These are phyloP conservation scores for Falco columbarius DNA, from an alignment of 2,797 vertebrate genomes.

Conservation along the genomic window DNA sequence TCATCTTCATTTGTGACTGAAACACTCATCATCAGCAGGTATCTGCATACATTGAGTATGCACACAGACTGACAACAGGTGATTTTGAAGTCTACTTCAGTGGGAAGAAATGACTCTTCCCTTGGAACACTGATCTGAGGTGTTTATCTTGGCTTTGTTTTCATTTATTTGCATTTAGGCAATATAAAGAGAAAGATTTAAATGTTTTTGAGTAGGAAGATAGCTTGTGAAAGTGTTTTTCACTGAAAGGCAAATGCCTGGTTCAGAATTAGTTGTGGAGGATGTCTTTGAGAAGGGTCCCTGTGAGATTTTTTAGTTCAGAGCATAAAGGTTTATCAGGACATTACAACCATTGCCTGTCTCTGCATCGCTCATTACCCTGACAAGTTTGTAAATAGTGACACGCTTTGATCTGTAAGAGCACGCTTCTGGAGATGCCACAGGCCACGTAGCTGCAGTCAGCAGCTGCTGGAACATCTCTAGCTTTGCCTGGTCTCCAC, in stretches of 20 bases:
- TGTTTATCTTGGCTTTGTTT: constrained; percentile 37
- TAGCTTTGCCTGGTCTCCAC: background rate
- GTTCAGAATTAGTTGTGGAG: background rate
- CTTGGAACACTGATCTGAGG: constrained; percentile 86
- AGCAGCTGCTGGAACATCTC: background rate
- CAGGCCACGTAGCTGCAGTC: background rate
- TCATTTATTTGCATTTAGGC: background rate
- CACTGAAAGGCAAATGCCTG: background rate
- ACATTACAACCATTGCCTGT: background rate
- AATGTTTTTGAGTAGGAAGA: background rate
- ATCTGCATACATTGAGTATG: constrained; percentile 90
- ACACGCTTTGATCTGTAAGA: background rate
- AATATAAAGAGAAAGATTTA: background rate
- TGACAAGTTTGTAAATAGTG: background rate
- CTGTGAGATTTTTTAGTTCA: background rate
- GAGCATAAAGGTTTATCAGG: background rate
- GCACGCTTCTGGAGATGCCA: background rate
- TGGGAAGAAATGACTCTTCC: constrained; percentile 85
- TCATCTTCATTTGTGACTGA: constrained; percentile 90
- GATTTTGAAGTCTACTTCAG: constrained; percentile 88
- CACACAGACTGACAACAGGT: constrained; percentile 85
- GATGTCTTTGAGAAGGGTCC: background rate
- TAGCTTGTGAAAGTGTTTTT: background rate
- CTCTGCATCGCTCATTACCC: background rate
- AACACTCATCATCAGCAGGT: constrained; percentile 86